These are phyloP conservation scores for Apteryx owenii DNA, from an alignment of 2,113 vertebrate species.

Conservation along the genomic window DNA sequence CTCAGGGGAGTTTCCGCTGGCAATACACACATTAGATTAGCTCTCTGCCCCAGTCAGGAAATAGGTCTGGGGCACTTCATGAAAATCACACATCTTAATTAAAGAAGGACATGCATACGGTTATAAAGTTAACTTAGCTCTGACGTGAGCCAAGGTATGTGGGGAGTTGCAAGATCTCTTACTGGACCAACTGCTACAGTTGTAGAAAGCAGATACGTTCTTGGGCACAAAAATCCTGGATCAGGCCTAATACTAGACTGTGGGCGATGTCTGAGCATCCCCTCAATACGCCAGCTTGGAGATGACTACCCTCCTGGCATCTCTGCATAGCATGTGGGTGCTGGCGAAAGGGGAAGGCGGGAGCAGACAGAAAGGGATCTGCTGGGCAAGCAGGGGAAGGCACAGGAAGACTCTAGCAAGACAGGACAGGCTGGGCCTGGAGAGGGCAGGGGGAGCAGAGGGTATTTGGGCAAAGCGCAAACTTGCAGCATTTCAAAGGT, in stretches of 20 bases:
- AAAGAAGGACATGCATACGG: neutral
- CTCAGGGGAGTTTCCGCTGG: neutral
- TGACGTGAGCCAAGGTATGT: neutral
- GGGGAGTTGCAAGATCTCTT: neutral
- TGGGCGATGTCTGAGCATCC: neutral
- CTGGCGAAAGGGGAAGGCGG: neutral
- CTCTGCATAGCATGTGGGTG: neutral
- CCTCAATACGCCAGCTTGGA: neutral
- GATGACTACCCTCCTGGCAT: neutral
- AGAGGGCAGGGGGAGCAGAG: neutral
- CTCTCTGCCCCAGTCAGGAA: neutral
- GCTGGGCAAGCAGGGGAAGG: neutral
- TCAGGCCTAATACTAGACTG: neutral
- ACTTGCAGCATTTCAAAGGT: neutral
- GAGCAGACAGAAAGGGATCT: neutral
- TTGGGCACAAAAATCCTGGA: neutral
- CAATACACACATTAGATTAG: neutral
- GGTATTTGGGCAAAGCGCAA: neutral
- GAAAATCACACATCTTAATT: neutral
- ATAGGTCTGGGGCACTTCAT: neutral
- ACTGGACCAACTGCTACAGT: neutral
- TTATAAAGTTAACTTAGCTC: neutral
- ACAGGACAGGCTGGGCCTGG: accelerated
- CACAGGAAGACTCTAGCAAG: neutral
- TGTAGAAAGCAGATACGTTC: neutral